These are phyloP conservation scores for Dicyrtoma fusca DNA, from an alignment of 2,888 invertebrate genomes.

Conservation along the genomic window DNA sequence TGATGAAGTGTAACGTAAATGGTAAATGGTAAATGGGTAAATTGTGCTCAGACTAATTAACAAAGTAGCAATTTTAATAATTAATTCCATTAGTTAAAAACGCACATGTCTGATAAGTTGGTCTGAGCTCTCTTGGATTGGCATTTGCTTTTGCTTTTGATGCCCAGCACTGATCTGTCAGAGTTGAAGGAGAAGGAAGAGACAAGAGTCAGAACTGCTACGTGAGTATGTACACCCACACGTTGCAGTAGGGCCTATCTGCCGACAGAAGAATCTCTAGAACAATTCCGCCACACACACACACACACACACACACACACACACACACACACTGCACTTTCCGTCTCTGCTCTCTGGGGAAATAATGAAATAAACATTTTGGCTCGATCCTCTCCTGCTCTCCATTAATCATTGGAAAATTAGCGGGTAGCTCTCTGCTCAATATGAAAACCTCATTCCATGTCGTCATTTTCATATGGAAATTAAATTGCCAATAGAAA, in stretches of 20 bases:
- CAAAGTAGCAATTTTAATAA: conserved; percentile 23
- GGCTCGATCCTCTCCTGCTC: conserved; percentile 8
- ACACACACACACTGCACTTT: too few relatives aligned
- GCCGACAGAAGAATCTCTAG: too few relatives aligned
- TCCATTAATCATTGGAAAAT: conserved; percentile 34
- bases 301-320: too few relatives aligned
- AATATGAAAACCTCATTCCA: conserved; percentile 35
- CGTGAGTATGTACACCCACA: too few relatives aligned
- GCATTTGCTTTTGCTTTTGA: background rate
- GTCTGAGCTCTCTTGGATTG: too few relatives aligned
- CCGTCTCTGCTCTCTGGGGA: conserved; percentile 21
- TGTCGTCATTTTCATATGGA: conserved; percentile 30
- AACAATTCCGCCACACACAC: too few relatives aligned
- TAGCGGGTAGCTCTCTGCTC: conserved; percentile 27
- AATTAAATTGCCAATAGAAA: conserved; percentile 12
- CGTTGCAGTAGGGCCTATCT: too few relatives aligned
- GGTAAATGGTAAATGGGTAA: too few relatives aligned
- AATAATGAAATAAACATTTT: conserved; percentile 35
- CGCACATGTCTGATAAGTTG: background rate
- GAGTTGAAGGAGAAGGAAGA: conserved; percentile 1
- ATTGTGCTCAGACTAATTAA: conserved; percentile 24
- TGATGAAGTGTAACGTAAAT: too few relatives aligned
- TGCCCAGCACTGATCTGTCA: background rate
- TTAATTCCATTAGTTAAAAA: conserved; percentile 16
- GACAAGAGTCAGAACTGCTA: background rate